phyloP scores from a whole-genome alignment of 2,888 invertebrate species.

The Sarcophaga caerulescens region DNA sequence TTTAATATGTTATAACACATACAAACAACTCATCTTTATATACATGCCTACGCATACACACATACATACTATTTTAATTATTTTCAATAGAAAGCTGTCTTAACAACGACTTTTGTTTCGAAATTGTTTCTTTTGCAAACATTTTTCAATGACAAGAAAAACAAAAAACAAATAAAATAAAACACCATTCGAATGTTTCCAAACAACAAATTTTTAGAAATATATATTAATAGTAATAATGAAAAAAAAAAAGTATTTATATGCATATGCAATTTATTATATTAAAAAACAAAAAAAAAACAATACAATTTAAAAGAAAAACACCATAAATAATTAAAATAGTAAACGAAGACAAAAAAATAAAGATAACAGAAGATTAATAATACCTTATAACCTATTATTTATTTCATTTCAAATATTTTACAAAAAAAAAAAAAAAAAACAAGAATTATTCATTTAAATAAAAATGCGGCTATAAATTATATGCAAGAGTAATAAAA shows the following conservation, averaged over 20 bases:
- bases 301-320: constrained; percentile 20
- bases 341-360: constrained; percentile 20
- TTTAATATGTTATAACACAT: neutral
- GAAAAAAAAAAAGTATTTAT: constrained; percentile 48
- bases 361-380: neutral
- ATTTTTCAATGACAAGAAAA: neutral
- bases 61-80: neutral
- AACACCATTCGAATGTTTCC: constrained; percentile 15
- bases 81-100: constrained; percentile 25
- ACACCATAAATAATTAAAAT: constrained; percentile 49
- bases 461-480: constrained; percentile 63
- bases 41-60: neutral
- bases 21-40: neutral
- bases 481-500: constrained; percentile 55
- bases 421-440: constrained; percentile 49
- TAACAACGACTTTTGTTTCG: constrained; percentile 51
- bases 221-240: constrained; percentile 5
- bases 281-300: constrained; percentile 7
- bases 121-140: constrained; percentile 13
- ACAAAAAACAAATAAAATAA: neutral
- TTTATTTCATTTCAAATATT: constrained; percentile 58
- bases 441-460: constrained; percentile 18
- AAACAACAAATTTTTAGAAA: constrained; percentile 22
- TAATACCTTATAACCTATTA: constrained; percentile 43
- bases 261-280: constrained; percentile 47